Conservation (phyloP, 2,888 invertebrate species). For the Macrophya annulata region DNA sequence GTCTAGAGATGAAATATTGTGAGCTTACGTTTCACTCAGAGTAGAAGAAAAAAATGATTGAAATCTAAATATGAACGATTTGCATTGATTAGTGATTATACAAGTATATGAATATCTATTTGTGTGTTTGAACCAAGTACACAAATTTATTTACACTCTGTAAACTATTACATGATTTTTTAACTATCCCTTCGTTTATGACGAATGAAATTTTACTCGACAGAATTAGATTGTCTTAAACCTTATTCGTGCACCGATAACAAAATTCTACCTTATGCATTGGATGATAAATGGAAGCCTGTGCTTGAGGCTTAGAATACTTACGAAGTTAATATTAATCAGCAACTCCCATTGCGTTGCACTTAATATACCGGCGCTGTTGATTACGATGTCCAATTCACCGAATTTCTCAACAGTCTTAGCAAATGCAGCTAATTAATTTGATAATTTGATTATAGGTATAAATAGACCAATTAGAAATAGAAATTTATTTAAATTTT, state of each 20-base stretch:
- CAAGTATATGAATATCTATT: not conserved
- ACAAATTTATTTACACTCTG: no score
- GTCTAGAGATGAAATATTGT: slow-evolving; percentile 72
- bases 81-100: not conserved
- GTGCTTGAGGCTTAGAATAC: slow-evolving; percentile 53
- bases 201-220: no score
- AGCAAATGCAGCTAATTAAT: slow-evolving; percentile 14
- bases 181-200: no score
- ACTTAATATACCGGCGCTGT: slow-evolving; percentile 72
- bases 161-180: no score
- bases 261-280: no score
- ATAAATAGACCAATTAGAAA: not conserved
- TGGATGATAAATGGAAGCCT: not conserved
- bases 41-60: not conserved
- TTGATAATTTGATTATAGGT: not conserved
- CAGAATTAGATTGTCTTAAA: no score
- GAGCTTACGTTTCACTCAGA: not conserved
- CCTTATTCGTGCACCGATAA: no score
- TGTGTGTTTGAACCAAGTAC: no score
- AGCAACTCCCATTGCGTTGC: slow-evolving; percentile 75
- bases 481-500: not conserved
- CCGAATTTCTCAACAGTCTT: slow-evolving; percentile 26
- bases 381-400: slow-evolving; percentile 34
- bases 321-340: slow-evolving; percentile 78
- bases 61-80: not conserved